A percentile compares a stretch with the other conserved stretches of the same genome.
phyloP scores from a whole-genome alignment of 1,140 invertebrate genomes.

The Dinoponera quadriceps region DNA sequence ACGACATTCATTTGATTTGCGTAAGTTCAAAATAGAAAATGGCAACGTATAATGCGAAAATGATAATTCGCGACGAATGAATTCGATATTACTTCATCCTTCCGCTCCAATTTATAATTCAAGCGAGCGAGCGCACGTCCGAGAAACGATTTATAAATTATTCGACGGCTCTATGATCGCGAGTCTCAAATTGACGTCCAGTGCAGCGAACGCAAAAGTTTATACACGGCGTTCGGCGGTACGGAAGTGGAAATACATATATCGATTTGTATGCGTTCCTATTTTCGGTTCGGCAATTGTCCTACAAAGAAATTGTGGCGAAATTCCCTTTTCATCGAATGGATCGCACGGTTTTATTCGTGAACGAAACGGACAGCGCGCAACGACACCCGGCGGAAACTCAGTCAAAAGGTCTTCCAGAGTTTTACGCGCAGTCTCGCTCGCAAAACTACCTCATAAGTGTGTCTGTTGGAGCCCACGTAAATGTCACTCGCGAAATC shows the following conservation, averaged over 20 bases:
- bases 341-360: constrained; percentile 51
- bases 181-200: neutral
- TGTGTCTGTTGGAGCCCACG: neutral
- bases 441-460: constrained; percentile 33
- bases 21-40: too few relatives aligned
- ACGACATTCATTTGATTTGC: neutral
- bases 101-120: neutral
- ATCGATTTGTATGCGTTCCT: constrained; percentile 45
- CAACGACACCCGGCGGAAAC: constrained; percentile 28
- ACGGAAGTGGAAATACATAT: constrained; percentile 27
- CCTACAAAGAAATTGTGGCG: constrained; percentile 53
- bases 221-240: neutral
- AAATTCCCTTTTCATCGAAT: constrained; percentile 55
- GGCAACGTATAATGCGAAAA: too few relatives aligned
- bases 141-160: neutral
- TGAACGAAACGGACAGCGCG: constrained; percentile 31
- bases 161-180: neutral
- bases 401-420: constrained; percentile 26
- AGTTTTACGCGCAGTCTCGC: constrained; percentile 16
- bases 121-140: neutral
- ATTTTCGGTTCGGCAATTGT: constrained; percentile 27
- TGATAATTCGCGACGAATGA: too few relatives aligned
- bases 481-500: constrained; percentile 9
- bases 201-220: constrained; percentile 16
- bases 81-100: too few relatives aligned